Percentiles rank a stretch among this genome's conserved stretches.
phyloP scores from a whole-genome alignment of 37 sponge, comb jelly and placozoan genomes.

The Cladorhizidae sp. region DNA sequence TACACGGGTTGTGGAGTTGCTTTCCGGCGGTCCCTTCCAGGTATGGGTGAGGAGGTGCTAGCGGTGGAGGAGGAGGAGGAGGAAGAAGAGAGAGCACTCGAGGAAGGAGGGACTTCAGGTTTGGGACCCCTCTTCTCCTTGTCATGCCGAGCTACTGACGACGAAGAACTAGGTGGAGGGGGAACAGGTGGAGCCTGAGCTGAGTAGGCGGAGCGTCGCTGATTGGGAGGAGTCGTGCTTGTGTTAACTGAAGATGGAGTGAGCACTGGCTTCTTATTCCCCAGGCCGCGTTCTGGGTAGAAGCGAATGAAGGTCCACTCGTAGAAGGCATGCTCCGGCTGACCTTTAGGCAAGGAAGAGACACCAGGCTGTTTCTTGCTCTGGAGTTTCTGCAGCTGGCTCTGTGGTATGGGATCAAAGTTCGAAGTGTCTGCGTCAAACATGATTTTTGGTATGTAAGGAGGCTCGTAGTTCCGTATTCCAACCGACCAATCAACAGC shows the following conservation, averaged over 20 bases:
- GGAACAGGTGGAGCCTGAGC: neutral
- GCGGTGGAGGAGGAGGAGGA: neutral
- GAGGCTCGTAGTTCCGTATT: constrained; percentile 86
- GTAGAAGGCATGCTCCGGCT: constrained; percentile 89
- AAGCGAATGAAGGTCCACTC: constrained; percentile 95
- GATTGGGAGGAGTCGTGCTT: neutral
- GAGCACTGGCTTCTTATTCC: constrained; percentile 33
- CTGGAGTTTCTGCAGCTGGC: constrained; percentile 50
- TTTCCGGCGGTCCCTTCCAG: constrained; percentile 22
- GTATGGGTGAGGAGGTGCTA: neutral
- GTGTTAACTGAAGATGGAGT: constrained; percentile 23
- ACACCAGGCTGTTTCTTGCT: constrained; percentile 27
- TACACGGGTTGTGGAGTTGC: constrained; percentile 72
- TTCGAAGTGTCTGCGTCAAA: constrained; percentile 89
- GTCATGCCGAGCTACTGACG: neutral
- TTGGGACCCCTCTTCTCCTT: neutral
- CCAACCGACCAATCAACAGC: constrained; percentile 87
- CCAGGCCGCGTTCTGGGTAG: constrained; percentile 45
- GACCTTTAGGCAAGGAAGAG: constrained; percentile 56
- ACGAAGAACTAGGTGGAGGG: neutral
- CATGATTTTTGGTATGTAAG: constrained; percentile 85
- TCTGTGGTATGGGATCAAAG: constrained; percentile 85
- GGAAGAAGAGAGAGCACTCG: neutral
- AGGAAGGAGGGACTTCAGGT: neutral
- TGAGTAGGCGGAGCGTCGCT: neutral